Percentiles rank a stretch among this genome's conserved stretches.
phyloP scores from a whole-genome alignment of 2,888 invertebrate genomes.

The Oxycera nigricornis region DNA sequence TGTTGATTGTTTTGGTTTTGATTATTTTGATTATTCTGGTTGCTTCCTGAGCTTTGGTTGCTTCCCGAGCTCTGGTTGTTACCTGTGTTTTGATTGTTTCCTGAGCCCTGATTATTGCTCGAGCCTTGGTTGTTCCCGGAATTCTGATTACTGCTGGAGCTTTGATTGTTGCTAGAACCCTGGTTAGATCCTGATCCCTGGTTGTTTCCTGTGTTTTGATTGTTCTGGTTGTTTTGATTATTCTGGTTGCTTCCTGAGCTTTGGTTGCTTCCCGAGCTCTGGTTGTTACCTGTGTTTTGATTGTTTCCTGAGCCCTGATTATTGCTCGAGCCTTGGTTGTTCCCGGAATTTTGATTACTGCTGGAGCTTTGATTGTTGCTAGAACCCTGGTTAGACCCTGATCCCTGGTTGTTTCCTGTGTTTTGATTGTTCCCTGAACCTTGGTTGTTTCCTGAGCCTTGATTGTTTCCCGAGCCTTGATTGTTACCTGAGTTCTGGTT shows the following conservation, averaged over 20 bases:
- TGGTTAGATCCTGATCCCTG: constrained; percentile 43
- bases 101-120: constrained; percentile 43
- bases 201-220: constrained; percentile 45
- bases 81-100: constrained; percentile 35
- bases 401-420: constrained; percentile 46
- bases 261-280: constrained; percentile 44
- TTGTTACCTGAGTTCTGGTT: constrained; percentile 40
- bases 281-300: constrained; percentile 45
- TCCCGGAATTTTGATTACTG: constrained; percentile 34
- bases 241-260: constrained; percentile 27
- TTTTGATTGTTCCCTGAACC: constrained; percentile 48
- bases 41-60: constrained; percentile 34
- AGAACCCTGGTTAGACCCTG: constrained; percentile 42
- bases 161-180: constrained; percentile 38
- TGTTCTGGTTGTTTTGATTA: constrained; percentile 40
- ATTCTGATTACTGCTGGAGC: constrained; percentile 22
- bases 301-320: constrained; percentile 43
- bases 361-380: constrained; percentile 45
- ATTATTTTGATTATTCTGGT: constrained; percentile 2
- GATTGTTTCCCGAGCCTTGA: constrained; percentile 50
- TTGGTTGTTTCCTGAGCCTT: constrained; percentile 45
- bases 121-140: constrained; percentile 34
- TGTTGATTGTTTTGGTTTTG: constrained; percentile 6
- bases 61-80: constrained; percentile 27
- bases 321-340: constrained; percentile 42